Evolutionary conservation across 2,113 vertebrate genomes (phyloP).

Genomic region (Platysternon megacephalum): DNA sequence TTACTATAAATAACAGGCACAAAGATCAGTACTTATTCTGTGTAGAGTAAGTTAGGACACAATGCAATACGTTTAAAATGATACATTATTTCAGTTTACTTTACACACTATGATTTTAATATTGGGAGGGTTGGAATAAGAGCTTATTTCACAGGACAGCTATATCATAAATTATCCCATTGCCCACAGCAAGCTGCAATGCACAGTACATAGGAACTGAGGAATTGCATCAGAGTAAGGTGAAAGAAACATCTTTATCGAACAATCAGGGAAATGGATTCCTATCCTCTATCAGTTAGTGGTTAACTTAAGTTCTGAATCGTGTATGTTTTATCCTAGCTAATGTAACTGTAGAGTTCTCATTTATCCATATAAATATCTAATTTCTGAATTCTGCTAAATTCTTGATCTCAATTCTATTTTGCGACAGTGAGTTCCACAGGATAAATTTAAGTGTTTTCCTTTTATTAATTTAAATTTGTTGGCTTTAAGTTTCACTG

Average conservation of each 20-base stretch:
- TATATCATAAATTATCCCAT: not conserved
- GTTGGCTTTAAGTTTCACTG: not conserved
- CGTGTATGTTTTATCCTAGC: not conserved
- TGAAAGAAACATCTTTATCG: not conserved
- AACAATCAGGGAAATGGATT: not conserved
- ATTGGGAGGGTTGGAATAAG: rapidly evolving
- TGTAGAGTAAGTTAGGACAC: not conserved
- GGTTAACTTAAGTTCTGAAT: rapidly evolving
- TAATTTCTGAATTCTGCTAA: not conserved
- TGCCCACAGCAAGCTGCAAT: not conserved
- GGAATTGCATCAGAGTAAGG: not conserved
- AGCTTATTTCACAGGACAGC: not conserved
- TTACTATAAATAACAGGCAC: not conserved
- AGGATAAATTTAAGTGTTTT: not conserved
- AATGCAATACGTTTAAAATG: not conserved
- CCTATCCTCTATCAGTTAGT: not conserved
- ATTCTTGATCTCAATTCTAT: not conserved
- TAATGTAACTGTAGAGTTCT: not conserved
- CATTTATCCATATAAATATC: not conserved
- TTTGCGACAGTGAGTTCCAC: not conserved
- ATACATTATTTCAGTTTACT: not conserved
- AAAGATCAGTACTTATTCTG: not conserved
- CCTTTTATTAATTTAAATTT: not conserved
- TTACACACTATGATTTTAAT: not conserved
- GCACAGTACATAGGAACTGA: not conserved